Evolutionary conservation across 2,797 vertebrate species (phyloP).

Genomic region (Pachyuromys duprasi): DNA sequence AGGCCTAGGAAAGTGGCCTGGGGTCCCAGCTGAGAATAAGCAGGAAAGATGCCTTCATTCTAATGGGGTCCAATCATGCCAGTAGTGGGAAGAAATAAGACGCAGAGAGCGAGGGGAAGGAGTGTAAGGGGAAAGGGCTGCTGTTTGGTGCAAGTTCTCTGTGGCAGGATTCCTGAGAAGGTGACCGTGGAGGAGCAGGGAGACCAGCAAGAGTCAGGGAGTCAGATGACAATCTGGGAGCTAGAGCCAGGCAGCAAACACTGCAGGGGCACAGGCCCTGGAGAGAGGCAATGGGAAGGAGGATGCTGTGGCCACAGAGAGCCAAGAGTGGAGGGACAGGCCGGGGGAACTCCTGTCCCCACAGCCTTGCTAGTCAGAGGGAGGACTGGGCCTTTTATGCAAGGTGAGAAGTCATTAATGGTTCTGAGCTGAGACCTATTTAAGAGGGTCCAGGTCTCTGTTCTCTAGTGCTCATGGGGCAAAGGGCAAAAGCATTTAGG

Average conservation of each 20-base stretch:
- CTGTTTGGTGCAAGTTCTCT: background rate
- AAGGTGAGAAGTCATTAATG: background rate
- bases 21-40: background rate
- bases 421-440: background rate
- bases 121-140: background rate
- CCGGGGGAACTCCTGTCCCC: accelerated
- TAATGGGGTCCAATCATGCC: background rate
- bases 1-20: background rate
- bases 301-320: accelerated
- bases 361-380: background rate
- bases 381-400: background rate
- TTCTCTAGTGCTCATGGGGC: accelerated
- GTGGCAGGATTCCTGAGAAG: background rate
- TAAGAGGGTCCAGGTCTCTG: background rate
- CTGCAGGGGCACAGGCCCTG: background rate
- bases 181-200: background rate
- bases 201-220: background rate
- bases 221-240: accelerated
- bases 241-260: background rate
- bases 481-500: accelerated
- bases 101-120: background rate
- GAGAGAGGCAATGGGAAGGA: background rate
- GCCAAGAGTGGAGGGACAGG: accelerated
- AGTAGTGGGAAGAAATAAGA: background rate
- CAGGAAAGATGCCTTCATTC: background rate